Conservation (phyloP, 2,113 vertebrate genomes). For the Sakesphorus luctuosus region DNA sequence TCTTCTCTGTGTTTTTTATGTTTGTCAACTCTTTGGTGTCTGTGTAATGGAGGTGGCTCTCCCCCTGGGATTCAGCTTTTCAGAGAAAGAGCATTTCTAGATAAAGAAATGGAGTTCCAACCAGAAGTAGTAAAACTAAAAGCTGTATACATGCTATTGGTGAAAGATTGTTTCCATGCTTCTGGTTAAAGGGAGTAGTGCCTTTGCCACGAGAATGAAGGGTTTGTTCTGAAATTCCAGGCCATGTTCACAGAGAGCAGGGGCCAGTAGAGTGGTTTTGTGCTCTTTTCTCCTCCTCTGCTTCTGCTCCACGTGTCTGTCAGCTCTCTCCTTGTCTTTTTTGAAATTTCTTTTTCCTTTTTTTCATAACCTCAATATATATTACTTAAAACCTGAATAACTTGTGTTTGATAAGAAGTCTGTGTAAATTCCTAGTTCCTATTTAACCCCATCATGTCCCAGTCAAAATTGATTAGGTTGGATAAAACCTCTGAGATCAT, state of each 20-base stretch:
- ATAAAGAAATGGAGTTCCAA: not conserved
- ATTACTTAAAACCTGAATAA: not conserved
- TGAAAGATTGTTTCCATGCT: not conserved
- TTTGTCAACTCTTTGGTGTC: not conserved
- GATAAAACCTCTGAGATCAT: not conserved
- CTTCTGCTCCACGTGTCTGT: not conserved
- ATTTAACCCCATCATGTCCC: not conserved
- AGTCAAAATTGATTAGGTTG: not conserved
- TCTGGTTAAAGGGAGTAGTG: not conserved
- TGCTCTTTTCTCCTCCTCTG: not conserved
- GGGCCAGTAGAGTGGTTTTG: not conserved
- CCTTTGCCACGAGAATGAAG: not conserved
- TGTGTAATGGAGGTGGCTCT: not conserved
- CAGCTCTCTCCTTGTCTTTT: not conserved
- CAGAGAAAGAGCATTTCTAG: not conserved
- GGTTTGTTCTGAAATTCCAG: not conserved
- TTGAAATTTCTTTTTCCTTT: not conserved
- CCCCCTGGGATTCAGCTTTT: accelerated
- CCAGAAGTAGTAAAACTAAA: not conserved
- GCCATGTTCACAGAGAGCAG: not conserved
- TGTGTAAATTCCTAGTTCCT: not conserved
- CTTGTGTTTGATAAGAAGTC: not conserved
- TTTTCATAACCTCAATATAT: not conserved
- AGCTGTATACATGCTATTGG: not conserved
- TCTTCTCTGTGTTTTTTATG: not conserved